Evolutionary conservation across 2,888 invertebrate genomes (phyloP).

Genomic region (Chalcosyrphus nemorum): DNA sequence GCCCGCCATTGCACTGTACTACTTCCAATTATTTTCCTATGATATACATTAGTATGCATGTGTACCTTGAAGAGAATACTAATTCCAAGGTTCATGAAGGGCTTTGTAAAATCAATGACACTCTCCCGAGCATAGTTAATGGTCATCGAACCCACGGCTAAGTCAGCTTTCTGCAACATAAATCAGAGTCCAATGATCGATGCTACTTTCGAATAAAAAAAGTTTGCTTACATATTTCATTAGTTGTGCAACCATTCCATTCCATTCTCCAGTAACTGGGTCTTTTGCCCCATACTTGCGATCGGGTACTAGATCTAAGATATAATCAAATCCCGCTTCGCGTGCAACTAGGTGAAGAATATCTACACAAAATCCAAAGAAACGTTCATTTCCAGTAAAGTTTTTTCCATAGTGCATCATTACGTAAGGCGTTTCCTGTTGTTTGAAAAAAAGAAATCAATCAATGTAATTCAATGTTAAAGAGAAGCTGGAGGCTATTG

Average conservation of each 20-base stretch:
- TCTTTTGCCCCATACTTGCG: conserved; percentile 89
- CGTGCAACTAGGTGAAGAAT: conserved; percentile 86
- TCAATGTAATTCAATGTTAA: too few relatives aligned
- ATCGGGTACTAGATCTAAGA: conserved; percentile 87
- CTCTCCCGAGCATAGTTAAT: conserved; percentile 94
- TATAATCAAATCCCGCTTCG: conserved; percentile 88
- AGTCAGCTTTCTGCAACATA: conserved; percentile 91
- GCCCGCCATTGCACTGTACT: too few relatives aligned
- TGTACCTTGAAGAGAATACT: conserved; percentile 93
- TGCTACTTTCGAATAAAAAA: background rate
- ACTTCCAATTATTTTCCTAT: too few relatives aligned
- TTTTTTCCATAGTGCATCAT: conserved; percentile 88
- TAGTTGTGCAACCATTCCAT: conserved; percentile 88
- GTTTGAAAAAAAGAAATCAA: too few relatives aligned
- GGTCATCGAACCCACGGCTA: conserved; percentile 94
- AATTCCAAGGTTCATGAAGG: conserved; percentile 95
- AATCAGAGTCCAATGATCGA: too few relatives aligned
- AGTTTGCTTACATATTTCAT: conserved; percentile 86
- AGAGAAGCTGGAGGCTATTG: too few relatives aligned
- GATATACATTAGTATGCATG: too few relatives aligned
- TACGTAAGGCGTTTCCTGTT: conserved; percentile 88
- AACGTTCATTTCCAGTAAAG: conserved; percentile 88
- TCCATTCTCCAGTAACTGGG: conserved; percentile 89
- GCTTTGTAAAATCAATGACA: conserved; percentile 95
- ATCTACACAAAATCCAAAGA: conserved; percentile 91